Base-by-base conservation (phyloP, 1,140 invertebrate species). In the Orchestia grillus region DNA sequence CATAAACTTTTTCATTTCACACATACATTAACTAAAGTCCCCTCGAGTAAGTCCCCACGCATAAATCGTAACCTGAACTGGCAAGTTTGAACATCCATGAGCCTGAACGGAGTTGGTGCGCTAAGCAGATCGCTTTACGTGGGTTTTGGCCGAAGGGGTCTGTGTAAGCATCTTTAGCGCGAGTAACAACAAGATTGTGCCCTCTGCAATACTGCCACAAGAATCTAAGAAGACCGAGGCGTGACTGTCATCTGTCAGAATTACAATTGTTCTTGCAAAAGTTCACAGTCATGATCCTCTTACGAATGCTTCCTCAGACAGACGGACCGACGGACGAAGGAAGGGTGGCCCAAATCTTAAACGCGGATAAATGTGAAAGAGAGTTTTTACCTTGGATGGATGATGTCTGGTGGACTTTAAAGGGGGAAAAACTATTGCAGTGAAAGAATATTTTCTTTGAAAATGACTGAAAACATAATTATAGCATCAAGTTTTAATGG, bases 221-320 rank as follows among this genome's bases (percentile, higher is more conserved):
- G 92, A 94, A 94, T 94, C 92, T 94, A 42, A 94, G 43, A 45
- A 94, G 92, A 45, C 41, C 92, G 43, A 94, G 92, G 92, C 44
- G 92, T 94, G 92, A 94, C 92, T 94, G 92, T 94, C 92, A 94
- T 94, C 92, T 94, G 92, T 94, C 92, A 94, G 92, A 94, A 94
- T 94, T 94, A 94, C 92, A 94, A 94, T 94, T 94, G 92, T 94
- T 94, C 92, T 94, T 94, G 92, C 44, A 94, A 94, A 94, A 94
- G 43, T 94, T 94, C 92, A 94, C 41, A 94, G 92, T 94, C 92
- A 94, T 94, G 92, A 94, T 94, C 92, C 92, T 94, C 92, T 94
- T 94, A 94, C 92, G 43, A n/a, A 44, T 94, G 92, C 43, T 47
- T 94, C 92, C 88, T 90, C 43, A 44, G 41, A 90, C 62, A 36